Evolutionary conservation across 2,113 vertebrate species (phyloP).

Genomic region (Miniopterus natalensis): DNA sequence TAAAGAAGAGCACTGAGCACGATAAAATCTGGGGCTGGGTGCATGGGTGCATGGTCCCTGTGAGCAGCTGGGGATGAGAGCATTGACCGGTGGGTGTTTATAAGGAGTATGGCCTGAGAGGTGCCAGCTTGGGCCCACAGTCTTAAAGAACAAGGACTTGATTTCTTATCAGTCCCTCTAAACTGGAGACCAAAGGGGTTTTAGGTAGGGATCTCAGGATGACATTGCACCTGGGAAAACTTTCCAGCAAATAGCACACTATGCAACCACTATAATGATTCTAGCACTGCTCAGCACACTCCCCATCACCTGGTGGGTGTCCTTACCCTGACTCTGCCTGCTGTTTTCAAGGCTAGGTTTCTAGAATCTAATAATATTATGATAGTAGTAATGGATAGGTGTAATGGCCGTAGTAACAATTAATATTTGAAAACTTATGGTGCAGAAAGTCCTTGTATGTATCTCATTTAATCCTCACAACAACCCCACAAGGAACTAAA

Average conservation of each 20-base stretch:
- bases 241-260: not conserved
- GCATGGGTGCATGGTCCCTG: too few species aligned
- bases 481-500: not conserved
- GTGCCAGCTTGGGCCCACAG: not conserved
- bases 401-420: not conserved
- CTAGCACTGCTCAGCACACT: not conserved
- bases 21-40: not conserved
- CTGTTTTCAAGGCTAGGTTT: not conserved
- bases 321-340: not conserved
- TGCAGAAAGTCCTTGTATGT: not conserved
- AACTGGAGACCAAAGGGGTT: not conserved
- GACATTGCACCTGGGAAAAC: conserved; percentile 7
- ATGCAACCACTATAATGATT: not conserved
- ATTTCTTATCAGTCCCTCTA: not conserved
- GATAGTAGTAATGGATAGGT: not conserved
- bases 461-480: not conserved
- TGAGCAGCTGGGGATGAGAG: not conserved
- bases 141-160: not conserved
- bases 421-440: not conserved
- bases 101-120: not conserved
- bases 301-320: not conserved
- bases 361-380: not conserved
- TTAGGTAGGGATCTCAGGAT: not conserved
- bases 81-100: rapidly evolving
- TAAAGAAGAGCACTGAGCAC: not conserved